Base-by-base conservation (phyloP, 64 coral and sea anemone genomes). In the Montipora sp. region DNA sequence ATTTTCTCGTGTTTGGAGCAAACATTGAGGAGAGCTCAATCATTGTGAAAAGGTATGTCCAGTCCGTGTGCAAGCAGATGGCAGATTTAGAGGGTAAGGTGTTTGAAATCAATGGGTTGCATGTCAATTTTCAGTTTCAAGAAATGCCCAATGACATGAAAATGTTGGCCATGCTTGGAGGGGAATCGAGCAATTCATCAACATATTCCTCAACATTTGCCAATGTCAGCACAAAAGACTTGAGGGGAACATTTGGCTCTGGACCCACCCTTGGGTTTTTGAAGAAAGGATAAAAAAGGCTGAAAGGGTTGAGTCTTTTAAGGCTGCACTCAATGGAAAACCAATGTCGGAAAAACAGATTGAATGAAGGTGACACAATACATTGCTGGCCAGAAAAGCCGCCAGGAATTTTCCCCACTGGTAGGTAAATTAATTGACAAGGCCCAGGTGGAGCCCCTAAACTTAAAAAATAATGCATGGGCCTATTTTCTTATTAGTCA, bases 401-500 rank as follows among this genome's bases (percentile, higher is more conserved):
- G 45, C 0, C 89, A 90, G 71, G 79, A 90, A 66, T 81, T 81
- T 46, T 5, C n/a, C 45, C 89, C 89, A 6, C 63, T 81, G 13
- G 69, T 90, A 19, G 89, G 89, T 48, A 81, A 68, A 48, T 18
- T 72, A 19, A 81, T 90, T 81, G 78, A 90, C 10, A 75, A 79
- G 14, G 73, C 74, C 9, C 51, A 90, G 59, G 50, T 90, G 19
- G 75, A 79, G 22, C 88, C 75, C 0, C 2, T 90, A 2, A 53
- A 76, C 36, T 43, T 90, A 7, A 91, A 91, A 63, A 91, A 91
- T 60, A 83, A 91, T 91, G 89, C 89, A 48, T 91, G 89, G 89
- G 59, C 67, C 23, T 91, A 91, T 21, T 73, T 90, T 81, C 70
- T 91, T 11, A 90, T 81, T 81, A 82, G 48, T 44, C 22, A 7